Conservation (phyloP, 2,113 vertebrate species). For the Macrotus californicus region DNA sequence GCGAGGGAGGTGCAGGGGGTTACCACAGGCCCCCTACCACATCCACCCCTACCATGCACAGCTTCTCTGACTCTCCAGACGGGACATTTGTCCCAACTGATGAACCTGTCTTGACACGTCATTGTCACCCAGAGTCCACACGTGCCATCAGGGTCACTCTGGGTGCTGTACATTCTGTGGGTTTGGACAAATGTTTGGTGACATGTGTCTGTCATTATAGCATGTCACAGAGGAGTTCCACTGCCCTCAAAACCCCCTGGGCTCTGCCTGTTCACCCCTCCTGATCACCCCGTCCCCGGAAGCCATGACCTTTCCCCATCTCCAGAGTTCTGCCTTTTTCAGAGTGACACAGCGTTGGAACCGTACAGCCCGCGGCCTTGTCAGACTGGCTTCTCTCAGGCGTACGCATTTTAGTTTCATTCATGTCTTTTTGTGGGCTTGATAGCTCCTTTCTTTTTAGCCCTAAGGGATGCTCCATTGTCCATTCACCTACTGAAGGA, state of each 20-base stretch:
- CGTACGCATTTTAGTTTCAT: not conserved
- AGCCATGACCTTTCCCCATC: not conserved
- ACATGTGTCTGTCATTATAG: not conserved
- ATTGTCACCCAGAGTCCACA: too few species aligned
- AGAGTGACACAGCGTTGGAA: rapidly evolving
- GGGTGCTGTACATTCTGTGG: too few species aligned
- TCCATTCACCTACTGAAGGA: not conserved
- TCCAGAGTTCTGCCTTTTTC: not conserved
- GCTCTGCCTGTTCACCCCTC: too few species aligned
- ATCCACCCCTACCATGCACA: rapidly evolving
- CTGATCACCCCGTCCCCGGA: not conserved
- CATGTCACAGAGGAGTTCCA: not conserved
- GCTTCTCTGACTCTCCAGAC: not conserved
- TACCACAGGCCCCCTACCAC: not conserved
- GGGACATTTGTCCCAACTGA: not conserved
- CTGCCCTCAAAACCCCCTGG: not conserved
- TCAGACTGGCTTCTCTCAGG: not conserved
- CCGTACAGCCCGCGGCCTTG: not conserved
- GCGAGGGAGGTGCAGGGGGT: not conserved
- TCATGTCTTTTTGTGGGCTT: not conserved
- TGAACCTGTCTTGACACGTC: too few species aligned
- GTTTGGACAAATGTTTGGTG: not conserved
- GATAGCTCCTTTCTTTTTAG: not conserved
- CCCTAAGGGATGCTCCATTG: not conserved
- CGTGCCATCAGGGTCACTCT: too few species aligned